Evolutionary conservation across 2,888 invertebrate genomes (phyloP), one percentile per base, ranked within the genome.

Genomic region (Antitype chi): DNA sequence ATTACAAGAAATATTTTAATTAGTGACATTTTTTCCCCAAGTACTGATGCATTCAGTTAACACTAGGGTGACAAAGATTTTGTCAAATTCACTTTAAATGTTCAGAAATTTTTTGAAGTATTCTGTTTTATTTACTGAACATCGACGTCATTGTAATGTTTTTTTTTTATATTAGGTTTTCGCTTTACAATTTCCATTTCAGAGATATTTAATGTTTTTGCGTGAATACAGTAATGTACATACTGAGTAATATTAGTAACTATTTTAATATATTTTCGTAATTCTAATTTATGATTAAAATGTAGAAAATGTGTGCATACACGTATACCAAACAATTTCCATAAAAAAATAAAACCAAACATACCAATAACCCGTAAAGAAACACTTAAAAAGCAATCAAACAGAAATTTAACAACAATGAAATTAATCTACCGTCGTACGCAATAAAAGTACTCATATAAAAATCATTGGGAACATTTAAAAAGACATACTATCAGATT

Each of bases 401-500:
- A 89, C 78, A 49, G 43, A 82, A 82, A 66, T 80, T 86, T 87
- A 64, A 85, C 82, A 91, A 93, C 92, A 92, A 93, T 94, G 92
- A 93, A 94, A 94, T 91, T 92, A 93, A 94, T 94, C 91, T 90
- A 87, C 87, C 88, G 87, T 87, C 88, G 91, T 88, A 89, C 88
- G 87, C 89, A 88, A 84, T 90, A 88, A 90, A 90, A 81, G 83
- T 81, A 84, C 78, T 81, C 79, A 81, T 87, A 87, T 90, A 89
- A 94, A 89, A 93, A 93, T 93, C 92, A 93, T 90, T 92, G 90
- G 87, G 74, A 84, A 90, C 90, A 91, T 92, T 94, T 93, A 94
- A 93, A 90, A 92, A 92, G 92, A 94, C 91, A 90, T 92, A 94
- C 93, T 94, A 95, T 95, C 94, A 92, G 93, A 96, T 95, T 94